Evolutionary conservation across 2,888 invertebrate species (phyloP).

Genomic region (Scotopteryx bipunctaria): DNA sequence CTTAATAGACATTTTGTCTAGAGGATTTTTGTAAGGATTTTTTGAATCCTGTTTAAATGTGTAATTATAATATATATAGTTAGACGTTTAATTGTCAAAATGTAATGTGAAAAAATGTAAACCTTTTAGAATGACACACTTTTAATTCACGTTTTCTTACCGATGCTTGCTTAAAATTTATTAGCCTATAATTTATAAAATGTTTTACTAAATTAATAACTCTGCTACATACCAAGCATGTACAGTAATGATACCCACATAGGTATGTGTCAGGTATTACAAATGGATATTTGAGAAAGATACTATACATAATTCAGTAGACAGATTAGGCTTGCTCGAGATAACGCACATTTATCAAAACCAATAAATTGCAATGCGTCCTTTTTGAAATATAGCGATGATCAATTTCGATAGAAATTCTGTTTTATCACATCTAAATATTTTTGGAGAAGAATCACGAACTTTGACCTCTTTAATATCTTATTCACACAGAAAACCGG

Average conservation of each 20-base stretch:
- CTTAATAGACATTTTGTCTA: too few relatives aligned
- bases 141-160: not conserved
- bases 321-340: slow-evolving; percentile 33
- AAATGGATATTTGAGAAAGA: slow-evolving; percentile 20
- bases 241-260: not conserved
- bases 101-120: too few relatives aligned
- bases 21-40: too few relatives aligned
- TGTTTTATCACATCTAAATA: slow-evolving; percentile 42
- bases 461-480: slow-evolving; percentile 55
- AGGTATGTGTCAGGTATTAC: slow-evolving; percentile 1
- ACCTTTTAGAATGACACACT: too few relatives aligned
- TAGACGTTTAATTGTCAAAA: too few relatives aligned
- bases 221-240: not conserved
- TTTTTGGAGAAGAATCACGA: slow-evolving; percentile 59
- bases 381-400: slow-evolving; percentile 42
- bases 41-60: too few relatives aligned
- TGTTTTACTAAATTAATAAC: not conserved
- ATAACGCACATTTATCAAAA: slow-evolving; percentile 34
- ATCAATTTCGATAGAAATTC: slow-evolving; percentile 47
- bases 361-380: slow-evolving; percentile 39
- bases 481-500: slow-evolving; percentile 5
- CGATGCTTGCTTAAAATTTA: not conserved
- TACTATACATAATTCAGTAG: slow-evolving; percentile 32
- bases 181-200: not conserved
- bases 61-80: too few relatives aligned